These are phyloP conservation scores for Megalops cyprinoides DNA, from an alignment of 2,797 vertebrate species.

Conservation along the genomic window DNA sequence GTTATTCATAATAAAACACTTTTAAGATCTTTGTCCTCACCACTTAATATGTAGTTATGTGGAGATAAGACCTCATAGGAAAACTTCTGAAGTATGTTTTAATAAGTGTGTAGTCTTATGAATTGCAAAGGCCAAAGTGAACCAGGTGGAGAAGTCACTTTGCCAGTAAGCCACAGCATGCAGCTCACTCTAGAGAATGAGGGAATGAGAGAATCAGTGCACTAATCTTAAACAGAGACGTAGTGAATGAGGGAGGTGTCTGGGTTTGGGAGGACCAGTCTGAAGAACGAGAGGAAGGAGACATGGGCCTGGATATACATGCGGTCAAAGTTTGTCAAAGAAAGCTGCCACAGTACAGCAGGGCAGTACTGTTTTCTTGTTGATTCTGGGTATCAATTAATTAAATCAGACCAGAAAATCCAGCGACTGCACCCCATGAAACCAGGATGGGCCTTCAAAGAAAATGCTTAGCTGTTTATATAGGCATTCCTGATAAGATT, in stretches of 20 bases:
- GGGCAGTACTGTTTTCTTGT: background rate
- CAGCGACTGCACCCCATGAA: background rate
- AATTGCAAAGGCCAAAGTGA: background rate
- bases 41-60: no score
- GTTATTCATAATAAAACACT: no score
- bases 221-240: background rate
- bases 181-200: background rate
- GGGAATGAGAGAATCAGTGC: background rate
- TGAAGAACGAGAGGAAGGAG: background rate
- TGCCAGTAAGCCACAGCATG: background rate
- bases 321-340: background rate
- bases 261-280: background rate
- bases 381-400: slow-evolving; percentile 8
- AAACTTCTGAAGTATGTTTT: no score
- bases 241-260: background rate
- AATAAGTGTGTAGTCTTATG: background rate
- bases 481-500: slow-evolving; percentile 37
- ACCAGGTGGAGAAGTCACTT: background rate
- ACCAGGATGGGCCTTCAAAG: slow-evolving; percentile 27
- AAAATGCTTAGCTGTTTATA: slow-evolving; percentile 46
- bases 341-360: background rate
- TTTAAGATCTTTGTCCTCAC: no score
- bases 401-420: slow-evolving; percentile 19
- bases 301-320: no score
- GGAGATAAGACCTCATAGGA: no score